phyloP scores from a whole-genome alignment of 2,113 vertebrate genomes.

The Chloroceryle aenea region DNA sequence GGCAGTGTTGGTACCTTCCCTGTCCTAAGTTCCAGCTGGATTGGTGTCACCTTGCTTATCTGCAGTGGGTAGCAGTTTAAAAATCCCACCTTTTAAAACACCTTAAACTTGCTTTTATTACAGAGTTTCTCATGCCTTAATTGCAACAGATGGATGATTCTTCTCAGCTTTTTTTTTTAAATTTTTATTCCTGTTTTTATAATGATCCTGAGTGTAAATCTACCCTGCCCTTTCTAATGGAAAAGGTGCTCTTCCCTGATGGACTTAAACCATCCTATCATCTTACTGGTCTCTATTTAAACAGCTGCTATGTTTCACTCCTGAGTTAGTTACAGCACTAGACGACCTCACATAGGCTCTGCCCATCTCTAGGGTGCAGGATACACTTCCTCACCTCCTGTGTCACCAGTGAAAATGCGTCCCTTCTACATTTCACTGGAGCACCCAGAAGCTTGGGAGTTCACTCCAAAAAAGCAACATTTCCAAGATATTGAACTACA shows the following conservation, averaged over 20 bases:
- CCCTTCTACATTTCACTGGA: neutral
- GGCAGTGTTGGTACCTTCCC: neutral
- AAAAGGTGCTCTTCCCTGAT: conserved; percentile 22
- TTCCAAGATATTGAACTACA: neutral
- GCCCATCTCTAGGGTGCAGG: neutral
- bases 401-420: neutral
- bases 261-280: neutral
- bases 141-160: neutral
- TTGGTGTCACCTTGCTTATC: neutral
- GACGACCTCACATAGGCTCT: neutral
- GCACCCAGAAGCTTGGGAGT: neutral
- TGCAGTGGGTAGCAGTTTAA: neutral
- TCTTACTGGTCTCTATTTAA: conserved; percentile 54
- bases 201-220: neutral
- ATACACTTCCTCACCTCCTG: neutral
- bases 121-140: neutral
- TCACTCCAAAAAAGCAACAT: neutral
- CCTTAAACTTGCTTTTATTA: neutral
- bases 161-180: neutral
- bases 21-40: neutral
- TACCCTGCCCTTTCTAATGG: neutral
- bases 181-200: neutral
- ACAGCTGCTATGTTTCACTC: conserved; percentile 58
- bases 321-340: conserved; percentile 1
- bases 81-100: neutral